These are phyloP conservation scores for Eriosoma lanigerum DNA, from an alignment of 1,140 invertebrate genomes.

Conservation along the genomic window DNA sequence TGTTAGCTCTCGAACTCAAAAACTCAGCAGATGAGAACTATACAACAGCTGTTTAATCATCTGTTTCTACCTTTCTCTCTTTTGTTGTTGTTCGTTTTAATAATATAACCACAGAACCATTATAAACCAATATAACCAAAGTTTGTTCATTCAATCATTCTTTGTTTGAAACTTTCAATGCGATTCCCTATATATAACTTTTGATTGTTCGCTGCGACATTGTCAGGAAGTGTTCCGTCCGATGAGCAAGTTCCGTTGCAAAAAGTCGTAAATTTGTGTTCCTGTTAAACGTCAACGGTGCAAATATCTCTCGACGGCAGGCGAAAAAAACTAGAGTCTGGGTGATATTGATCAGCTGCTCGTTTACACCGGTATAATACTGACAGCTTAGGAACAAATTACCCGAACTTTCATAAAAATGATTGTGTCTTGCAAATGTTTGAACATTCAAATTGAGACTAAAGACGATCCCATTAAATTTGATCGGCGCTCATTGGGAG, in stretches of 20 bases:
- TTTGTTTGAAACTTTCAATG: constrained; percentile 21
- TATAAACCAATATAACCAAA: too few species aligned
- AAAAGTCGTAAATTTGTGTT: background rate
- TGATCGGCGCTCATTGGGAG: background rate
- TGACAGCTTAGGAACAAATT: constrained; percentile 4
- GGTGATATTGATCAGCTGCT: constrained; percentile 8
- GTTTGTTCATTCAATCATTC: constrained; percentile 41
- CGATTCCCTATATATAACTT: too few species aligned
- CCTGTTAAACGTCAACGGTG: background rate
- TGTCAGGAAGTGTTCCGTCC: background rate
- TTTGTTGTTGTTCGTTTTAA: constrained; percentile 45
- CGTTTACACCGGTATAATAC: constrained; percentile 32
- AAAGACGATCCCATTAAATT: constrained; percentile 29
- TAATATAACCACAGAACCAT: too few species aligned
- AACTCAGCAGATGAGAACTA: background rate
- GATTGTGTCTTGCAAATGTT: constrained; percentile 45
- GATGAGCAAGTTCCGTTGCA: background rate
- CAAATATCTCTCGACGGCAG: background rate
- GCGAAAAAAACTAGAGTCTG: background rate
- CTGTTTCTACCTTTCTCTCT: constrained; percentile 35
- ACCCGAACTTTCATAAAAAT: background rate
- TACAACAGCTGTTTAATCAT: constrained; percentile 35
- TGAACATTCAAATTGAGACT: constrained; percentile 32
- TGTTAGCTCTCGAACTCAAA: too few species aligned
- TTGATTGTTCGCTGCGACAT: background rate